Evolutionary conservation across 2,888 invertebrate species (phyloP).

Genomic region (Electrophaes corylata): DNA sequence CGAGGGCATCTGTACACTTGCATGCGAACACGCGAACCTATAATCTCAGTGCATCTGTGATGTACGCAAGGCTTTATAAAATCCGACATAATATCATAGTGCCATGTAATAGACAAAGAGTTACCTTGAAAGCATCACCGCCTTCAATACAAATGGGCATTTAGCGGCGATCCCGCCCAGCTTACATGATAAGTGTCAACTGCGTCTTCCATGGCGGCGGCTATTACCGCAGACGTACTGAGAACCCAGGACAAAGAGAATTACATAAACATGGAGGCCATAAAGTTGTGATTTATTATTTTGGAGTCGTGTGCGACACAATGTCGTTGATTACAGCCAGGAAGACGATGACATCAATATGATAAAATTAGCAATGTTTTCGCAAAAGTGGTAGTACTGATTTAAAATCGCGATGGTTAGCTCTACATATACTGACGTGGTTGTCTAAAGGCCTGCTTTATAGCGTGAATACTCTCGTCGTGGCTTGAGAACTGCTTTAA

Average conservation of each 20-base stretch:
- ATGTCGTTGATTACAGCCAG: neutral
- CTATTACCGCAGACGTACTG: neutral
- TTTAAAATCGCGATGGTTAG: too few species aligned
- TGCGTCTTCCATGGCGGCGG: neutral
- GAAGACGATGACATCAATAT: neutral
- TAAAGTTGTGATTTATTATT: constrained; percentile 16
- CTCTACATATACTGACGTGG: too few species aligned
- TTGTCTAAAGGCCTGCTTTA: too few species aligned
- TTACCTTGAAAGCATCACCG: constrained; percentile 24
- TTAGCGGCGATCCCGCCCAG: constrained; percentile 18
- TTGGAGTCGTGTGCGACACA: constrained; percentile 1
- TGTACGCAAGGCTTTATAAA: neutral
- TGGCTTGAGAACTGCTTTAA: too few species aligned
- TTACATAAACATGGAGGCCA: constrained; percentile 6
- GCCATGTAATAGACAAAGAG: constrained; percentile 22
- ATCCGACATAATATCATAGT: constrained; percentile 17
- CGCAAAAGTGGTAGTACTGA: too few species aligned
- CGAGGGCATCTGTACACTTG: too few species aligned
- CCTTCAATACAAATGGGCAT: constrained; percentile 37
- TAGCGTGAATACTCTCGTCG: too few species aligned
- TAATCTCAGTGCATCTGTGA: neutral
- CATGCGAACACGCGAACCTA: too few species aligned
- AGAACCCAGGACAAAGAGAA: constrained; percentile 17
- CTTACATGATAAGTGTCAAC: constrained; percentile 25
- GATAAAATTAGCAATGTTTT: neutral